Evolutionary conservation across 2,888 invertebrate species (phyloP).

Genomic region (Melanophora roralis): DNA sequence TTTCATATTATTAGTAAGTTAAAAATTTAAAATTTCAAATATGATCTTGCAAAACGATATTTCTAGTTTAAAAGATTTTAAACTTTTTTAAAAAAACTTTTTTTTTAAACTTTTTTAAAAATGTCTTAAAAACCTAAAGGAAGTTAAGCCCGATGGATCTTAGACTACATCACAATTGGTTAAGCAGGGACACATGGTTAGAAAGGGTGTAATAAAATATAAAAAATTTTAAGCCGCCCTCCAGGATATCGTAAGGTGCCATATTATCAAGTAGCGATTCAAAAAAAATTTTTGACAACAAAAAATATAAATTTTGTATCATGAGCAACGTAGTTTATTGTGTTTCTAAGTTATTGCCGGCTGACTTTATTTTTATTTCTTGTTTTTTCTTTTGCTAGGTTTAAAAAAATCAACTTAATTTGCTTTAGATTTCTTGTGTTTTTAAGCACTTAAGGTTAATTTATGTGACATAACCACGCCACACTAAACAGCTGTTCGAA

Average conservation of each 20-base stretch:
- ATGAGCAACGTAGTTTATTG: constrained; percentile 31
- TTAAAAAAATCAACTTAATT: background rate
- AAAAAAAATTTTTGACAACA: background rate
- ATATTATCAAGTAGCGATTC: too few species aligned
- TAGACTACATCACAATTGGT: too few species aligned
- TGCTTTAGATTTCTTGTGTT: too few species aligned
- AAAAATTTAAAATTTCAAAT: background rate
- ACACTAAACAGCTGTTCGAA: too few species aligned
- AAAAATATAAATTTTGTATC: background rate
- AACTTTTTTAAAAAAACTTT: background rate
- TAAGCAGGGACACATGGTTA: too few species aligned
- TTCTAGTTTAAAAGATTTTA: background rate
- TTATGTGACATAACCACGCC: too few species aligned
- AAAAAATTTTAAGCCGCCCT: too few species aligned
- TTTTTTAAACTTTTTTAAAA: background rate
- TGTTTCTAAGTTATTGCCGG: constrained; percentile 2
- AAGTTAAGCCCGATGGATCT: too few species aligned
- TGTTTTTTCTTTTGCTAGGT: background rate
- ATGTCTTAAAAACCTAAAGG: too few species aligned
- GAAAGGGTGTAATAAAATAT: too few species aligned
- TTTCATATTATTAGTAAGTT: background rate
- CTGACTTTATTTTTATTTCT: constrained; percentile 1
- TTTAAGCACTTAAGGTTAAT: too few species aligned
- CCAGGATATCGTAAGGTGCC: too few species aligned
- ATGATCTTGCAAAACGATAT: background rate